These are phyloP conservation scores for Pseudolycoriella hygida DNA, from an alignment of 2,888 invertebrate species.

Conservation along the genomic window DNA sequence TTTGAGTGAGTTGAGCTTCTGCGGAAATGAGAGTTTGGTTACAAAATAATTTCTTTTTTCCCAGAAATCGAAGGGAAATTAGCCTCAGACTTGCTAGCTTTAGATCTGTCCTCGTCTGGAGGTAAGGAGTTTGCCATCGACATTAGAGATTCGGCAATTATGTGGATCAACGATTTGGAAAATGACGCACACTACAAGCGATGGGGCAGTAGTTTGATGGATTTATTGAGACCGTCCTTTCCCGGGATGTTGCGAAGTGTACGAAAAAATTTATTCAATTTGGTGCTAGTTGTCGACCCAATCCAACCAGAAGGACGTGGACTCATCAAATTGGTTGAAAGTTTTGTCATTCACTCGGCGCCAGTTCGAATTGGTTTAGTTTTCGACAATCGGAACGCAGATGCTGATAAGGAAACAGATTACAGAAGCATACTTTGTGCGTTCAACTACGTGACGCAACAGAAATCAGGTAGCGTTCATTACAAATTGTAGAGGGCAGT, in stretches of 20 bases:
- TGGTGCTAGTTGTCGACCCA: constrained; percentile 78
- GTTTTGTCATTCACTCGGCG: constrained; percentile 77
- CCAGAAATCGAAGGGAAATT: constrained; percentile 19
- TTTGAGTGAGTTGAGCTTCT: constrained; percentile 50
- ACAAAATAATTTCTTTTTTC: constrained; percentile 3
- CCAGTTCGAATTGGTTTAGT: constrained; percentile 82
- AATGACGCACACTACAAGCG: constrained; percentile 69
- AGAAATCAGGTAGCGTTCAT: constrained; percentile 33
- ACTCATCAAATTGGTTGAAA: constrained; percentile 73
- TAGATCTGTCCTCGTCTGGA: constrained; percentile 44
- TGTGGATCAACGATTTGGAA: constrained; percentile 93
- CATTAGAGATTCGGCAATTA: constrained; percentile 79
- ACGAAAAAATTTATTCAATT: constrained; percentile 68
- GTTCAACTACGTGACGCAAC: constrained; percentile 75
- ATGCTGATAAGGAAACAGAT: constrained; percentile 45
- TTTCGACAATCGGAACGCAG: constrained; percentile 39
- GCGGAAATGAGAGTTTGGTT: too few species aligned
- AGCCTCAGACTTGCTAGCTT: constrained; percentile 36
- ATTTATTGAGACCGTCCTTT: constrained; percentile 87
- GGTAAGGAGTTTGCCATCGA: constrained; percentile 81
- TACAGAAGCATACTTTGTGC: constrained; percentile 72
- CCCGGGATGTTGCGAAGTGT: constrained; percentile 91
- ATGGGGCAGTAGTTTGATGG: constrained; percentile 81
- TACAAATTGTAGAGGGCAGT: too few species aligned
- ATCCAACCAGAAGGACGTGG: constrained; percentile 45